Percentiles rank a stretch among this genome's conserved stretches.
These are phyloP conservation scores for Acestrorhynchus altus DNA, from an alignment of 2,797 vertebrate genomes.

Conservation along the genomic window DNA sequence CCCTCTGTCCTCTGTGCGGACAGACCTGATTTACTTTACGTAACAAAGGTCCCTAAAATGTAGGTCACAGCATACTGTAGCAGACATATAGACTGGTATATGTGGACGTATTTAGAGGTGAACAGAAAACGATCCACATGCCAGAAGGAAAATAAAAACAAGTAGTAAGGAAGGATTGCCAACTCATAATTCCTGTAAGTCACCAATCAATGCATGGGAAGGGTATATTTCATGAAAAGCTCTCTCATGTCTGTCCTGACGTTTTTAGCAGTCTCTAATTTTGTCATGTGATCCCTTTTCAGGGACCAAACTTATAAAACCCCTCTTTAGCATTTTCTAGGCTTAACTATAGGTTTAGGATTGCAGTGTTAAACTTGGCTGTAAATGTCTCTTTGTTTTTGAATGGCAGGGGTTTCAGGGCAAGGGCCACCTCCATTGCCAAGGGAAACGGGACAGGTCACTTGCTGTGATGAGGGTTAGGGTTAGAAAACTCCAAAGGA, in stretches of 20 bases:
- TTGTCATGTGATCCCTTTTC: slow-evolving; percentile 28
- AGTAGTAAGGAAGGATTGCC: neutral
- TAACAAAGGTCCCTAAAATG: slow-evolving; percentile 24
- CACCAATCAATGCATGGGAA: neutral
- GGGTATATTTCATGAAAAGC: slow-evolving; percentile 12
- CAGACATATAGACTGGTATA: slow-evolving; percentile 1
- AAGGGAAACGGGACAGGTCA: slow-evolving; percentile 47
- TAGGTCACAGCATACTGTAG: slow-evolving; percentile 7
- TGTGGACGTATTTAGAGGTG: neutral
- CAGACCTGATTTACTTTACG: slow-evolving; percentile 38
- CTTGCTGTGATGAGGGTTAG: slow-evolving; percentile 57
- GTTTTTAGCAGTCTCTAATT: slow-evolving; percentile 45
- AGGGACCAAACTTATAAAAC: slow-evolving; percentile 33
- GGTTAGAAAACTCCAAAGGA: too few relatives aligned
- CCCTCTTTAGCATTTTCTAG: slow-evolving; percentile 29
- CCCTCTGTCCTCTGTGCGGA: slow-evolving; percentile 5
- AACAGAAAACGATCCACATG: neutral
- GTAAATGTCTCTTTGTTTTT: slow-evolving; percentile 30
- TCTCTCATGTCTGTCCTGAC: slow-evolving; percentile 18
- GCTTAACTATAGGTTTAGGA: slow-evolving; percentile 40
- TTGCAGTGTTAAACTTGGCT: slow-evolving; percentile 43
- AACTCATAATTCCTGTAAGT: slow-evolving; percentile 6
- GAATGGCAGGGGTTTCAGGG: slow-evolving; percentile 37
- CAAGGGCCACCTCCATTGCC: slow-evolving; percentile 18
- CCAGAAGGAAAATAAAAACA: neutral